Conservation (phyloP, 2,113 vertebrate species). For the Casuarius casuarius region DNA sequence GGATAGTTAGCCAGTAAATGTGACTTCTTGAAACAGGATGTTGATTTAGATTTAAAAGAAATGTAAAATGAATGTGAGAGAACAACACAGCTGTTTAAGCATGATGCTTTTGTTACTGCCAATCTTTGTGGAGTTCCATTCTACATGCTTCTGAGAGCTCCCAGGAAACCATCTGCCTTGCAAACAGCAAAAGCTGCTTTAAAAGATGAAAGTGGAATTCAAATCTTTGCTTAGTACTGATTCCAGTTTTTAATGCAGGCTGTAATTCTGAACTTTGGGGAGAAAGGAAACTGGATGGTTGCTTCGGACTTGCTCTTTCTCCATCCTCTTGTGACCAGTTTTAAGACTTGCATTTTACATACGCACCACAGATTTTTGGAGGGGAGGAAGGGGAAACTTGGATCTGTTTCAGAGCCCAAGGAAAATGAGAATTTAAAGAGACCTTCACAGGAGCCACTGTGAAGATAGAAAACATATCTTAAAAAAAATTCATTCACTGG, state of each 20-base stretch:
- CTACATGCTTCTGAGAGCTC: neutral
- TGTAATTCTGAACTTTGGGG: neutral
- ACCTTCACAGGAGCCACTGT: neutral
- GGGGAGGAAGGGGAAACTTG: neutral
- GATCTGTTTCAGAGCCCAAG: neutral
- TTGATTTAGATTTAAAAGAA: neutral
- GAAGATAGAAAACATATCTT: neutral
- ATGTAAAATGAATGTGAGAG: neutral
- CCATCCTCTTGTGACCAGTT: neutral
- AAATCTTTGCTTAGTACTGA: neutral
- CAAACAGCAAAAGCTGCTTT: neutral
- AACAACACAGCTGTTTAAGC: neutral
- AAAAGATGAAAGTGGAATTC: neutral
- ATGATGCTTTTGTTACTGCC: neutral
- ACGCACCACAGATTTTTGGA: neutral
- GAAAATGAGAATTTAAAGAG: neutral
- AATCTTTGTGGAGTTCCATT: neutral
- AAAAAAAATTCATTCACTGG: neutral
- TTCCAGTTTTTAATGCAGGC: neutral
- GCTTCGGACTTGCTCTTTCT: neutral
- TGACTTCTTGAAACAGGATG: neutral
- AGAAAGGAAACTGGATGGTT: neutral
- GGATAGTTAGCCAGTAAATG: neutral
- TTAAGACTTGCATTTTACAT: neutral
- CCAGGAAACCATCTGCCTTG: neutral